A percentile compares a stretch with the other conserved stretches of the same genome.
Evolutionary conservation across 2,888 invertebrate genomes (phyloP).

Genomic region (Parnassius orleans): DNA sequence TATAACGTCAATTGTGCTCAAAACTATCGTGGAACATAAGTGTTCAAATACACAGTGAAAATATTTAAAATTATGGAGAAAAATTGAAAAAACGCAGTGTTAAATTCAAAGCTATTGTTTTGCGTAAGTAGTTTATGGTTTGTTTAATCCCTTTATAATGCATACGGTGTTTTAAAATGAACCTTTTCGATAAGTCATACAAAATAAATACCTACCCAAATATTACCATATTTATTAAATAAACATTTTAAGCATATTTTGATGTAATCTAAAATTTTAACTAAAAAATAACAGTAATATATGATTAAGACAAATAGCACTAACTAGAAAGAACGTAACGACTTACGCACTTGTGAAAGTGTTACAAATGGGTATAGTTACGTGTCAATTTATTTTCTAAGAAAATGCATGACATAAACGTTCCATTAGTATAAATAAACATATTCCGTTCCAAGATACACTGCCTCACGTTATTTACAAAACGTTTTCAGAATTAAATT

Average conservation of each 20-base stretch:
- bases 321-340: constrained; percentile 7
- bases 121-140: too few relatives aligned
- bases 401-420: constrained; percentile 10
- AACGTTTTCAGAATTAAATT: background rate
- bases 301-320: background rate
- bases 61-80: background rate
- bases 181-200: too few relatives aligned
- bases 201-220: too few relatives aligned
- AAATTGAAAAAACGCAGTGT: background rate
- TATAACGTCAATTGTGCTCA: too few relatives aligned
- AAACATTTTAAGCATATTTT: too few relatives aligned
- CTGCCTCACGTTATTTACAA: constrained; percentile 1
- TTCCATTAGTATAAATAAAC: constrained; percentile 2
- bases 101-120: too few relatives aligned
- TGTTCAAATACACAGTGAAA: background rate
- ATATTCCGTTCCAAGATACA: constrained; percentile 1
- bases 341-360: constrained; percentile 18
- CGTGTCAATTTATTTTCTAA: constrained; percentile 17
- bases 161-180: too few relatives aligned
- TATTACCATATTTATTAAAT: too few relatives aligned
- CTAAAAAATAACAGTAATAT: background rate
- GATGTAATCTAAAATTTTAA: too few relatives aligned
- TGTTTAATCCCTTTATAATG: too few relatives aligned
- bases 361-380: constrained; percentile 13
- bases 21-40: too few relatives aligned